These are phyloP conservation scores for Echiichthys vipera DNA, from an alignment of 2,797 vertebrate genomes.

Conservation along the genomic window DNA sequence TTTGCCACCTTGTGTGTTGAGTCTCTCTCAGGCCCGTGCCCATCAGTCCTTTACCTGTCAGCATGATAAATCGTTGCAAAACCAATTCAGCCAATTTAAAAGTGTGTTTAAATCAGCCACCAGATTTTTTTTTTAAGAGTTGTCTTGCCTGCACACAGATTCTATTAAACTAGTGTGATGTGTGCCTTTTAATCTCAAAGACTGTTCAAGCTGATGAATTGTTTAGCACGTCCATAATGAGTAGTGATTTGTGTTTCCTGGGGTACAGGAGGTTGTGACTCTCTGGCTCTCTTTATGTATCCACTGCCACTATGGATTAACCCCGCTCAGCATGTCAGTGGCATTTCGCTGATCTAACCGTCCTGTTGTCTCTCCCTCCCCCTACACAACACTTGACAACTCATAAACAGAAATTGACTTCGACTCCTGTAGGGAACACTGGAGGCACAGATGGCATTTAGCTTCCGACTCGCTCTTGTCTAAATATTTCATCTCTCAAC, in stretches of 20 bases:
- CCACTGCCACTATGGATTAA: constrained; percentile 77
- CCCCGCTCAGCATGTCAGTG: constrained; percentile 71
- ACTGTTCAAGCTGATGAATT: constrained; percentile 68
- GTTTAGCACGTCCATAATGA: constrained; percentile 72
- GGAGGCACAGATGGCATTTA: constrained; percentile 81
- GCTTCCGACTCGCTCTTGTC: constrained; percentile 77
- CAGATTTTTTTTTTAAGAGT: constrained; percentile 37
- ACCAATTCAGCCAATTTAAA: constrained; percentile 53
- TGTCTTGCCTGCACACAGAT: constrained; percentile 25
- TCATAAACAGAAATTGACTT: constrained; percentile 82
- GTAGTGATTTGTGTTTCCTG: constrained; percentile 74
- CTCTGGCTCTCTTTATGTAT: constrained; percentile 67
- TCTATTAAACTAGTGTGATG: constrained; percentile 44
- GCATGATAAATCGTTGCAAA: constrained; percentile 64
- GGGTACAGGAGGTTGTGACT: constrained; percentile 69
- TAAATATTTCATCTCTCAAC: constrained; percentile 83
- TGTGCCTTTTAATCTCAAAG: constrained; percentile 56
- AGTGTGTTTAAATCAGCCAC: constrained; percentile 57
- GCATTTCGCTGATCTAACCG: constrained; percentile 76
- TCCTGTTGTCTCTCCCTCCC: constrained; percentile 69
- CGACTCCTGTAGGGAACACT: constrained; percentile 78
- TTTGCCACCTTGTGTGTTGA: constrained; percentile 60
- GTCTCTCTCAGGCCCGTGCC: constrained; percentile 51
- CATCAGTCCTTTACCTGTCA: constrained; percentile 53
- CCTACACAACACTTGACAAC: constrained; percentile 73